A percentile compares a stretch with the other conserved stretches of the same genome.
Evolutionary conservation across 2,888 invertebrate species (phyloP).

Genomic region (Branchellion lobata): DNA sequence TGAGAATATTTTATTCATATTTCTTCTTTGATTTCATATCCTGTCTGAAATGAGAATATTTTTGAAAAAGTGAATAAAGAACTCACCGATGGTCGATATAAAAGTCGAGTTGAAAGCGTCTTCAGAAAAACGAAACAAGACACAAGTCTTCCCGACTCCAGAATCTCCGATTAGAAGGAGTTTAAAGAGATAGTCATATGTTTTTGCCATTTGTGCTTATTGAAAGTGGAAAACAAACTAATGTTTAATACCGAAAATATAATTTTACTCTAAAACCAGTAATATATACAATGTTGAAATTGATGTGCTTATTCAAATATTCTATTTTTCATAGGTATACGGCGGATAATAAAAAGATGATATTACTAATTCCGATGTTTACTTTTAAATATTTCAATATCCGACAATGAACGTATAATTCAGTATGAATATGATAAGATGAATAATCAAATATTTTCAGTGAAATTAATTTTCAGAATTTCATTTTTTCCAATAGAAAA

Average conservation of each 20-base stretch:
- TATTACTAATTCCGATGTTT: constrained; percentile 7
- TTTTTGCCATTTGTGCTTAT: constrained; percentile 64
- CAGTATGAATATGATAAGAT: too few species aligned
- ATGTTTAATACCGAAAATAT: background rate
- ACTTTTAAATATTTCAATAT: background rate
- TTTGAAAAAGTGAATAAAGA: too few species aligned
- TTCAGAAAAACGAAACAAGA: constrained; percentile 68
- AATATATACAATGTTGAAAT: background rate
- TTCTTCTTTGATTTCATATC: too few species aligned
- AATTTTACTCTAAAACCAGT: background rate
- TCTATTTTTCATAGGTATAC: background rate
- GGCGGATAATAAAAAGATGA: constrained; percentile 4
- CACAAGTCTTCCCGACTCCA: constrained; percentile 68
- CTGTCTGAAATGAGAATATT: too few species aligned
- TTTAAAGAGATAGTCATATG: constrained; percentile 68
- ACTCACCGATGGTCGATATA: constrained; percentile 67
- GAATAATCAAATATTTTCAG: too few species aligned
- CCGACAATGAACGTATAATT: background rate
- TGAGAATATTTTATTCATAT: too few species aligned
- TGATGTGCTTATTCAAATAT: background rate
- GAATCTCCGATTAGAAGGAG: constrained; percentile 68
- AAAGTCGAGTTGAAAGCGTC: constrained; percentile 69
- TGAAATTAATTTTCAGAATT: background rate
- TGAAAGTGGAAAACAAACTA: background rate
- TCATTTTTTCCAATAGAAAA: background rate